phyloP scores from a whole-genome alignment of 2,797 vertebrate genomes.

The Garrulus glandarius region DNA sequence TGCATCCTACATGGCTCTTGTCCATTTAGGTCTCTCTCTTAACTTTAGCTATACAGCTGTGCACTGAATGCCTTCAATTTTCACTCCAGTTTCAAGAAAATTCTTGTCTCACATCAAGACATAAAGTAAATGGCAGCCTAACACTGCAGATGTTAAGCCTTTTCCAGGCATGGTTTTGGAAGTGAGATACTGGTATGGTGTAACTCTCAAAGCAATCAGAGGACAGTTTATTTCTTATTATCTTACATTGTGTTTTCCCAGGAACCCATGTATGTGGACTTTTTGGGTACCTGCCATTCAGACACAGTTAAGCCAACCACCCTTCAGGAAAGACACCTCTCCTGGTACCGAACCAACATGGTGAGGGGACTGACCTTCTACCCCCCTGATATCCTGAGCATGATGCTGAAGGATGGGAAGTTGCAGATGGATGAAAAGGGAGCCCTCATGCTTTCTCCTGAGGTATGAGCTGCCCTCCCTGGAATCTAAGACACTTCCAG shows the following conservation, averaged over 20 bases:
- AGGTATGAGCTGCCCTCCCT: constrained; percentile 48
- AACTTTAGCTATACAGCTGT: not conserved
- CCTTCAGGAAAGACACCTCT: constrained; percentile 82
- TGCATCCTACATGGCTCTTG: not conserved
- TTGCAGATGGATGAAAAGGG: constrained; percentile 70
- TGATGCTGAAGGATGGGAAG: constrained; percentile 74
- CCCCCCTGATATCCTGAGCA: constrained; percentile 74
- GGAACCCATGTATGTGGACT: constrained; percentile 87
- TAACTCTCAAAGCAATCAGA: not conserved
- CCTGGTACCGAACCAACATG: constrained; percentile 74
- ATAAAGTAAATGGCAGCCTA: not conserved
- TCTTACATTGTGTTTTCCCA: constrained; percentile 41
- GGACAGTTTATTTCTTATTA: not conserved
- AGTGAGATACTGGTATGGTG: not conserved
- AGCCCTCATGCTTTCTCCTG: constrained; percentile 53
- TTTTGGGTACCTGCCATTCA: constrained; percentile 91
- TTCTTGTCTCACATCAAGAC: not conserved
- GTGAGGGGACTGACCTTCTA: constrained; percentile 76
- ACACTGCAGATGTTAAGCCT: not conserved
- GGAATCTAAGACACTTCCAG: not conserved
- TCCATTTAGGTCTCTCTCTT: not conserved
- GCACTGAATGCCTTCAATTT: not conserved
- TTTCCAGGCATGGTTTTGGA: not conserved
- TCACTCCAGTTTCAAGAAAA: not conserved
- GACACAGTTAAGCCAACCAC: constrained; percentile 77